A percentile compares a stretch with the other conserved stretches of the same genome.
Conservation (phyloP, 2,888 invertebrate genomes). For the Notocelia uddmanniana region DNA sequence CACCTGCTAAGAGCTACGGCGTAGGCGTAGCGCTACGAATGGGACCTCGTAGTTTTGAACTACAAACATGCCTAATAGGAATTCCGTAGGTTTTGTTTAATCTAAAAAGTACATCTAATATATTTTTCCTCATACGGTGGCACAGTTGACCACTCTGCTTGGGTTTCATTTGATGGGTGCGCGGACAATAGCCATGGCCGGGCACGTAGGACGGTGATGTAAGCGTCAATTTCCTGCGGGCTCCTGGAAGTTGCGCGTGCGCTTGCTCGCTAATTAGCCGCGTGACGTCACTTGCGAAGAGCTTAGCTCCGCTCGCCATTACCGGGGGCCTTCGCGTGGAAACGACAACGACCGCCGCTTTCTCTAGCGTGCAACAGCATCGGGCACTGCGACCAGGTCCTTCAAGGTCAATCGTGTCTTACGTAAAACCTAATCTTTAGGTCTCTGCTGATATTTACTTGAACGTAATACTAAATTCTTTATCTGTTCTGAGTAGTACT, state of each 20-base stretch:
- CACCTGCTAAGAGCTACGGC: neutral
- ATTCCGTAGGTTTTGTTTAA: too few relatives aligned
- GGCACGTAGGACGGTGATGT: constrained; percentile 77
- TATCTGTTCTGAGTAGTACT: neutral
- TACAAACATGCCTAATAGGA: neutral
- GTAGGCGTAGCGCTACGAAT: constrained; percentile 1
- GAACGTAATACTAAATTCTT: neutral
- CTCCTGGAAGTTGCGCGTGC: constrained; percentile 65
- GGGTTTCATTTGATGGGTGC: constrained; percentile 36
- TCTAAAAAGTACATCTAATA: too few relatives aligned
- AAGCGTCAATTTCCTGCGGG: constrained; percentile 80
- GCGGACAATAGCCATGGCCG: constrained; percentile 63
- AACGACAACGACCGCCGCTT: constrained; percentile 84
- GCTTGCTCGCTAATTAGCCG: constrained; percentile 77
- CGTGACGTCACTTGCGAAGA: constrained; percentile 78
- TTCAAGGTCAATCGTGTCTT: constrained; percentile 58
- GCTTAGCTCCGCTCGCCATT: constrained; percentile 71
- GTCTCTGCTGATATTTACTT: neutral
- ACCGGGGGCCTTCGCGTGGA: constrained; percentile 80
- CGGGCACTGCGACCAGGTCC: constrained; percentile 58
- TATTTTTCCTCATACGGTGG: constrained; percentile 16
- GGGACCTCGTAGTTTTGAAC: neutral
- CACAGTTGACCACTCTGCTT: constrained; percentile 20
- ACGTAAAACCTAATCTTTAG: constrained; percentile 42
- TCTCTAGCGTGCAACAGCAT: constrained; percentile 69